Evolutionary conservation across 1,140 invertebrate species (phyloP), one percentile per base, ranked within the genome.

Genomic region (Brachionus calyciflorus): DNA sequence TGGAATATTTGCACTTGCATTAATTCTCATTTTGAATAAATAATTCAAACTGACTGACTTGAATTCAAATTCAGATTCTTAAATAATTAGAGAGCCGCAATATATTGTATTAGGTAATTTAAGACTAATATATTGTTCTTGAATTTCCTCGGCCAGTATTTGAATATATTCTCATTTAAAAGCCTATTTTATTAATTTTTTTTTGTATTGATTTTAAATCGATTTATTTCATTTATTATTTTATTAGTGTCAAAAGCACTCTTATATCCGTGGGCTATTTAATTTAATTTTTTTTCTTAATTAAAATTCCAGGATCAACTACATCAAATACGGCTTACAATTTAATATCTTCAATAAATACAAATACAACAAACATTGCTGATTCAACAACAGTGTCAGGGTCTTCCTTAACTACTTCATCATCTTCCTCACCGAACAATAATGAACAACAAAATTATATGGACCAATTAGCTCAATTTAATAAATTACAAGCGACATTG

Each of bases 301-400:
- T n/a, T n/a, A n/a, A n/a, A n/a, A n/a, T n/a, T n/a, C n/a, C 33
- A 60, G 55, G 55, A 17, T 60, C 55, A 37, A 60, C 28, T 6
- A 21, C 37, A 12, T 65, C 60, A 24, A 65, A 44, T n/a, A 44
- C n/a, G 41, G 40, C 5, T 28, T 51, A 73, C 10, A 73, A 73
- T 24, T 49, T 73, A 28, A 73, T 73, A 26, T 73, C 69, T 40
- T 73, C 69, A 17, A 73, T 55, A 51, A 65, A 65, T 37, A 65
- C 60, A 41, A 65, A 65, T 24, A 65, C 37, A 1, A 65, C 60
- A 4, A 37, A 65, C 17, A 65, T 65, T 46, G 60, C 40, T 24
- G 60, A 65, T 41, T 65, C 60, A 37, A 65, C 33, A 12, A 44
- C 60, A 44, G 60, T 41, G 14, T 65, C 55, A 60, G 55, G 60